phyloP scores from a whole-genome alignment of 2,888 invertebrate genomes.

The Hydriomena furcata region DNA sequence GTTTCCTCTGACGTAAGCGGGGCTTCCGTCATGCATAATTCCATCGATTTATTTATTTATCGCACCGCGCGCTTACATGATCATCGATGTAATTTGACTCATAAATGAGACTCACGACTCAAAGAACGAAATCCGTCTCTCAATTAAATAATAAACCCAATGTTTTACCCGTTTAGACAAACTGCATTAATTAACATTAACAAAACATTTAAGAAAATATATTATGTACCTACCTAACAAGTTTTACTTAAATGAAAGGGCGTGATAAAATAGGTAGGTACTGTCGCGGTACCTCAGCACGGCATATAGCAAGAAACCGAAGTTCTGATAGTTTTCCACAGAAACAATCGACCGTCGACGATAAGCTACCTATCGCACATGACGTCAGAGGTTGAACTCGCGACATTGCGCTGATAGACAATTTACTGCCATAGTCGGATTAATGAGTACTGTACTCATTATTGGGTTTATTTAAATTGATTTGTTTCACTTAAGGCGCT shows the following conservation, averaged over 20 bases:
- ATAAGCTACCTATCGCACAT: slow-evolving; percentile 64
- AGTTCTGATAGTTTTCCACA: slow-evolving; percentile 47
- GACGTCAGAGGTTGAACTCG: slow-evolving; percentile 73
- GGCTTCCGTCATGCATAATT: slow-evolving; percentile 57
- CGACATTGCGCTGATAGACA: slow-evolving; percentile 70
- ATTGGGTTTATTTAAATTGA: too few relatives aligned
- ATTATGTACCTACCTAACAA: too few relatives aligned
- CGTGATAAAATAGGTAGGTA: slow-evolving; percentile 37
- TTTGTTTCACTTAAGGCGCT: too few relatives aligned
- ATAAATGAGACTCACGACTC: slow-evolving; percentile 41
- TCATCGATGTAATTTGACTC: slow-evolving; percentile 53
- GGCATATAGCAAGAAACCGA: slow-evolving; percentile 28
- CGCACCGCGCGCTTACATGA: slow-evolving; percentile 25
- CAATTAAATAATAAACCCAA: slow-evolving; percentile 7
- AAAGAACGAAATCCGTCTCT: slow-evolving; percentile 35
- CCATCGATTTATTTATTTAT: slow-evolving; percentile 44
- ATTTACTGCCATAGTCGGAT: slow-evolving; percentile 56
- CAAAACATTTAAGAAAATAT: too few relatives aligned
- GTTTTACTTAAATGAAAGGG: too few relatives aligned
- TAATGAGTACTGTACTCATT: slow-evolving; percentile 23
- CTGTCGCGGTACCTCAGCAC: slow-evolving; percentile 27
- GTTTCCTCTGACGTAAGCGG: slow-evolving; percentile 64
- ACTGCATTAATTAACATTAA: too few relatives aligned
- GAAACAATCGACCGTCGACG: slow-evolving; percentile 51
- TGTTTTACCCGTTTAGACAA: neutral